Evolutionary conservation across 2,888 invertebrate genomes (phyloP), one percentile per base, ranked within the genome.

Genomic region (Chymomyza caudatula): DNA sequence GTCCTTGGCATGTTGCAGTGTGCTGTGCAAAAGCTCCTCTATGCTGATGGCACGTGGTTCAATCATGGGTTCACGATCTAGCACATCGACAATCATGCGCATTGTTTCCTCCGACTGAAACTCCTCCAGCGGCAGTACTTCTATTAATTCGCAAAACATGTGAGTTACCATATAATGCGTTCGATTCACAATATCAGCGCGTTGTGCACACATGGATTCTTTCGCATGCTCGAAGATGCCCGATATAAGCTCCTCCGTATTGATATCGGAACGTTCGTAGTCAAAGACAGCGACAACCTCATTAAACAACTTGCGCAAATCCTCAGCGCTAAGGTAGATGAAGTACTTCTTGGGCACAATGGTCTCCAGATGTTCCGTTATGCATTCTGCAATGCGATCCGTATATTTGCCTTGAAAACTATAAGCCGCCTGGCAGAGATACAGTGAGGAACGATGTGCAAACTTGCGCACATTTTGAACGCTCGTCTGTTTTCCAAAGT

Each of bases 271-370:
- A 2, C 85, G 87, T 63, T 89, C 88, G 19, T 86, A 80, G 52
- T 88, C 87, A 23, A 89, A 88, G 15, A 88, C 85, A 0, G 76
- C 74, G 13, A 90, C 71, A 4, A 90, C 81, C 47, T 90, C 88
- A 3, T 83, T 78, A 57, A 90, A 88, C 37, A 90, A 76, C 59
- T 77, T 78, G 8, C 80, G 73, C 54, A 90, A 65, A 58, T 89
- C 88, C 2, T 87, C 79, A 13, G 82, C 77, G 4, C 81, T 80
- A 4, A 90, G 74, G 64, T 86, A 79, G 2, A 88, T 73, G 2
- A 89, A 75, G 64, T 88, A 89, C 55, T 90, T 89, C 57, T 88
- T 88, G 0, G 90, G 89, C 57, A 90, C 76, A 64, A 89, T 83
- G 2, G 72, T 77, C 69, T 87, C 82, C 53, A 90, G 71, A 37